phyloP scores from a whole-genome alignment of 2,888 invertebrate genomes.

The Lepidocyrtoides sp. region DNA sequence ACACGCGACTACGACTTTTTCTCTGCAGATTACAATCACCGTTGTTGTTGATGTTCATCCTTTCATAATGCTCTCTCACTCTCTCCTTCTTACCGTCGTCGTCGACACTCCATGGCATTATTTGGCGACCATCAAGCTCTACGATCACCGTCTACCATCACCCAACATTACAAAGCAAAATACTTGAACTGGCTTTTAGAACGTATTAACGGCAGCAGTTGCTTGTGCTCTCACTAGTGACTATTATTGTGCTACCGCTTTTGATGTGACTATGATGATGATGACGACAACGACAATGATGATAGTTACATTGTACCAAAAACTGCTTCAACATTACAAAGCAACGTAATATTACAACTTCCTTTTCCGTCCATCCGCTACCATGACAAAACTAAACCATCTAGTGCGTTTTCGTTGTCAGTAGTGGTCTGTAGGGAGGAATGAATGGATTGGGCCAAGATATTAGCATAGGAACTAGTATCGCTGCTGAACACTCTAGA shows the following conservation, averaged over 20 bases:
- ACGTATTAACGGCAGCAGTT: not conserved
- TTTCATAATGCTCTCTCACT: not conserved
- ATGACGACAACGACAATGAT: not conserved
- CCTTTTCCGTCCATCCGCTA: slow-evolving; percentile 16
- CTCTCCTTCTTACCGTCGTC: not conserved
- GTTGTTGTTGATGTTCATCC: slow-evolving; percentile 26
- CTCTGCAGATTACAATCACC: not conserved
- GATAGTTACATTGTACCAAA: slow-evolving; percentile 22
- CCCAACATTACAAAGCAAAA: not conserved
- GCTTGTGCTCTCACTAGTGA: not conserved
- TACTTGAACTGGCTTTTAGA: not conserved
- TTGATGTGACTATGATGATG: not conserved
- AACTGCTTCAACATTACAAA: slow-evolving; percentile 21
- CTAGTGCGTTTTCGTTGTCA: not conserved
- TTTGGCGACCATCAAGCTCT: not conserved
- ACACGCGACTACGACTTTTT: not conserved
- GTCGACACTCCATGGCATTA: slow-evolving; percentile 2
- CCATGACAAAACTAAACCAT: not conserved
- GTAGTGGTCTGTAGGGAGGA: not conserved
- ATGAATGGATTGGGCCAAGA: not conserved
- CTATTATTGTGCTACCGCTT: not conserved
- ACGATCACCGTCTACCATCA: not conserved
- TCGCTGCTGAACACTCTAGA: too few species aligned
- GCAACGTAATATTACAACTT: slow-evolving; percentile 14
- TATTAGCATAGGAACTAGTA: slow-evolving; percentile 15